phyloP scores from a whole-genome alignment of 2,888 invertebrate species.

The Aromia moschata region DNA sequence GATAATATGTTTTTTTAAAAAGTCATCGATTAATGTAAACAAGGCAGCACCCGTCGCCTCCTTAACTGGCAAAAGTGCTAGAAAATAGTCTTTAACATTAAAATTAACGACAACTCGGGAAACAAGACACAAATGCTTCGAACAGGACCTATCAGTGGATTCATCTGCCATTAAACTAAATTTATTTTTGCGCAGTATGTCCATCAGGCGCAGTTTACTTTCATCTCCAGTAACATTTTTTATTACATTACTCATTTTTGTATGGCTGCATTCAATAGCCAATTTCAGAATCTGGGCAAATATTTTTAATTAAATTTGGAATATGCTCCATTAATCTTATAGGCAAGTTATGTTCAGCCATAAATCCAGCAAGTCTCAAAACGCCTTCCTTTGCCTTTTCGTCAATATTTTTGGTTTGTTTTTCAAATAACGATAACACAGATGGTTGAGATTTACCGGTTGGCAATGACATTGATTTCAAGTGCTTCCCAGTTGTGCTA shows the following conservation, averaged over 20 bases:
- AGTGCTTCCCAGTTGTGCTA: too few relatives aligned
- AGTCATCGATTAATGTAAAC: background rate
- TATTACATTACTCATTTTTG: slow-evolving; percentile 27
- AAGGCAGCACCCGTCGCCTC: background rate
- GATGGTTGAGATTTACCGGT: too few relatives aligned
- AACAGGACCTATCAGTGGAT: slow-evolving; percentile 29
- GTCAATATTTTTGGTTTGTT: too few relatives aligned
- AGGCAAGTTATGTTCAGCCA: slow-evolving; percentile 32
- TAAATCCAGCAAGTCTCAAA: slow-evolving; percentile 27
- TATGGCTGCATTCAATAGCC: slow-evolving; percentile 27
- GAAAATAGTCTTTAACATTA: background rate
- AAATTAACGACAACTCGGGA: slow-evolving; percentile 1
- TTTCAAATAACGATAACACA: too few relatives aligned
- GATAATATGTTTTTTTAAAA: slow-evolving; percentile 4
- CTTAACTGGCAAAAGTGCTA: background rate
- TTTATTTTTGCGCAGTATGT: slow-evolving; percentile 25
- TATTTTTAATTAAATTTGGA: slow-evolving; percentile 13
- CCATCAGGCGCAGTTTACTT: slow-evolving; percentile 14
- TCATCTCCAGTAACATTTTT: slow-evolving; percentile 27
- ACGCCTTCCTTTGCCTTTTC: slow-evolving; percentile 26
- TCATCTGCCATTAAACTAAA: slow-evolving; percentile 31
- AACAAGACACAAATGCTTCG: slow-evolving; percentile 27
- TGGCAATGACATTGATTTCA: too few relatives aligned
- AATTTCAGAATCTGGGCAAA: slow-evolving; percentile 30
- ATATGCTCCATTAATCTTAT: slow-evolving; percentile 33